Evolutionary conservation across 2,888 invertebrate species (phyloP).

Genomic region (Macrosoma leucophasiata): DNA sequence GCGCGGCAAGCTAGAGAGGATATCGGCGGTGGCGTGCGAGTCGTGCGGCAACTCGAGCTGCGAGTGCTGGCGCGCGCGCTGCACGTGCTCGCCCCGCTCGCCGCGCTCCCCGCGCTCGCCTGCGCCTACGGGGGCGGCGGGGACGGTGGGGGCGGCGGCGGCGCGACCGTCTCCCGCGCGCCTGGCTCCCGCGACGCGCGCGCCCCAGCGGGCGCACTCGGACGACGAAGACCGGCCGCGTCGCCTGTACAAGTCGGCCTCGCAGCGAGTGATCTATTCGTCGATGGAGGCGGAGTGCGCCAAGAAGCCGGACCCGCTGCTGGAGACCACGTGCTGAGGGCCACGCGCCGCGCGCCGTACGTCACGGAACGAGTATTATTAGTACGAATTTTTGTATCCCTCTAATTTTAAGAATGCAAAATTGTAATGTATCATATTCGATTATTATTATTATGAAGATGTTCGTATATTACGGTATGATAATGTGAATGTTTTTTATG

Average conservation of each 20-base stretch:
- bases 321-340: constrained; percentile 60
- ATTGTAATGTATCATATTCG: constrained; percentile 65
- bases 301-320: constrained; percentile 46
- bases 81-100: constrained; percentile 26
- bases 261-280: constrained; percentile 38
- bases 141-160: constrained; percentile 24
- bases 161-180: constrained; percentile 30
- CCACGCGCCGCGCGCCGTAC: constrained; percentile 28
- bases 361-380: constrained; percentile 64
- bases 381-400: constrained; percentile 71
- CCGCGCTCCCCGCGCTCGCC: constrained; percentile 17
- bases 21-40: constrained; percentile 41
- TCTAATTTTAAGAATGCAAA: constrained; percentile 65
- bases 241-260: constrained; percentile 45
- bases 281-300: constrained; percentile 29
- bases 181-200: constrained; percentile 27
- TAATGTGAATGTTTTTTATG: constrained; percentile 47
- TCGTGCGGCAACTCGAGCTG: constrained; percentile 43
- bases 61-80: constrained; percentile 38
- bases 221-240: constrained; percentile 48
- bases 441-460: constrained; percentile 34
- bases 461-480: constrained; percentile 41
- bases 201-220: constrained; percentile 38
- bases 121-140: too few relatives aligned
- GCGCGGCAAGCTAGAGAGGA: constrained; percentile 44